Percentiles rank a stretch among this genome's conserved stretches.
phyloP scores from a whole-genome alignment of 2,113 vertebrate species.

The Himantopus leucocephalus region DNA sequence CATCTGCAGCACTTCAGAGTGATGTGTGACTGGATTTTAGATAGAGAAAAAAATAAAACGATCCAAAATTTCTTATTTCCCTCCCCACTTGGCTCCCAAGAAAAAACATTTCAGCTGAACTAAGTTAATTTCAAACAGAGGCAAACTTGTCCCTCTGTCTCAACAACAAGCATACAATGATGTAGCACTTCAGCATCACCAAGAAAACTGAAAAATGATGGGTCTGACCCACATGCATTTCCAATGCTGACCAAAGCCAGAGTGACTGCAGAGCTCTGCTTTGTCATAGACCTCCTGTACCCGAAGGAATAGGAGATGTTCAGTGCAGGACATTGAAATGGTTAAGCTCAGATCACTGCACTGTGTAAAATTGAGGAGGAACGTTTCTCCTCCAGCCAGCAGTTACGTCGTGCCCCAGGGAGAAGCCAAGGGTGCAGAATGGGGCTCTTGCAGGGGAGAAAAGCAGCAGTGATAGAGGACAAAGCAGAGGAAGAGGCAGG shows the following conservation, averaged over 20 bases:
- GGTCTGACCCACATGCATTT: background rate
- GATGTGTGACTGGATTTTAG: background rate
- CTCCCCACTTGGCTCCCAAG: background rate
- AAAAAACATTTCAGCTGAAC: background rate
- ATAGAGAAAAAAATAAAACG: background rate
- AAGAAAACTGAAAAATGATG: background rate
- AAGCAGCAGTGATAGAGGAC: background rate
- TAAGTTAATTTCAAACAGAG: background rate
- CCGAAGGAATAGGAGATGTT: background rate
- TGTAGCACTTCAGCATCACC: background rate
- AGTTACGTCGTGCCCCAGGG: fast-evolving
- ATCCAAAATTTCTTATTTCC: background rate
- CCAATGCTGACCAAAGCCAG: background rate
- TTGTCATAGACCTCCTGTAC: background rate
- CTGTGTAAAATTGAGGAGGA: background rate
- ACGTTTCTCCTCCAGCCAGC: background rate
- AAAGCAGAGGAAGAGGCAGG: background rate
- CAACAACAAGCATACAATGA: background rate
- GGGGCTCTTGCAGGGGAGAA: background rate
- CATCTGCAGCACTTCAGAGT: background rate
- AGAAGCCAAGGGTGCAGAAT: background rate
- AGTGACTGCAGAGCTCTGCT: background rate
- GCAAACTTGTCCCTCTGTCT: background rate
- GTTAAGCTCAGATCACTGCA: background rate
- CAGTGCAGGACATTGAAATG: background rate